Evolutionary conservation across 1,140 invertebrate genomes (phyloP).

Genomic region (Apis florea): DNA sequence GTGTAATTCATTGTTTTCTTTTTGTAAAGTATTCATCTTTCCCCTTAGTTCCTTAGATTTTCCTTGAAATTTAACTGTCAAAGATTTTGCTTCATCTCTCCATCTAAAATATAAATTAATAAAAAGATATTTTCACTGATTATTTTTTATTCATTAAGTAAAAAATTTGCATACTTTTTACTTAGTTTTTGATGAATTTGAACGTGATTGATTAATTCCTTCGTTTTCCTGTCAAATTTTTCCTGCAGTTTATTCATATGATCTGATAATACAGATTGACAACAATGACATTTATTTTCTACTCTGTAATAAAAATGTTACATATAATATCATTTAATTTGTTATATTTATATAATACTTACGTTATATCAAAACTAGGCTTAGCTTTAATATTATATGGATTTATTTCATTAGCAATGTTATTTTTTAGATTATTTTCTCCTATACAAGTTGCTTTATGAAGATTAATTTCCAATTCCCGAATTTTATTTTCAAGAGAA

Average conservation of each 20-base stretch:
- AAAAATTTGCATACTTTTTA: conserved; percentile 69
- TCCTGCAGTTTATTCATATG: conserved; percentile 73
- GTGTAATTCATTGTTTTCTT: conserved; percentile 81
- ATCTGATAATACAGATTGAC: conserved; percentile 45
- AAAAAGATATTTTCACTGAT: background rate
- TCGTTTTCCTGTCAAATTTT: conserved; percentile 74
- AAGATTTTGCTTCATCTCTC: conserved; percentile 84
- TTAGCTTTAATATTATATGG: conserved; percentile 27
- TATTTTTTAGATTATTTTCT: conserved; percentile 20
- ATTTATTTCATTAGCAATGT: conserved; percentile 14
- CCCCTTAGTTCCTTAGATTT: conserved; percentile 78
- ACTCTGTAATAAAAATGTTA: conserved; percentile 40
- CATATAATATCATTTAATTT: background rate
- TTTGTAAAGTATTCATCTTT: conserved; percentile 73
- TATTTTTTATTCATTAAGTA: background rate
- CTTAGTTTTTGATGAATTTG: conserved; percentile 77
- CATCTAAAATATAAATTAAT: conserved; percentile 71
- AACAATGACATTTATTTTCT: conserved; percentile 50
- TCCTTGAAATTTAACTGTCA: conserved; percentile 83
- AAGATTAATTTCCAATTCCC: conserved; percentile 70
- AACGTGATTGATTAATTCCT: conserved; percentile 77
- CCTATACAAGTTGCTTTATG: conserved; percentile 44
- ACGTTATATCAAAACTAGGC: conserved; percentile 48
- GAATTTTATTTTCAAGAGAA: conserved; percentile 70
- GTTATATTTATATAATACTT: conserved; percentile 22